These are phyloP conservation scores for Dipodomys ordii DNA, from an alignment of 2,113 vertebrate genomes.

Conservation along the genomic window DNA sequence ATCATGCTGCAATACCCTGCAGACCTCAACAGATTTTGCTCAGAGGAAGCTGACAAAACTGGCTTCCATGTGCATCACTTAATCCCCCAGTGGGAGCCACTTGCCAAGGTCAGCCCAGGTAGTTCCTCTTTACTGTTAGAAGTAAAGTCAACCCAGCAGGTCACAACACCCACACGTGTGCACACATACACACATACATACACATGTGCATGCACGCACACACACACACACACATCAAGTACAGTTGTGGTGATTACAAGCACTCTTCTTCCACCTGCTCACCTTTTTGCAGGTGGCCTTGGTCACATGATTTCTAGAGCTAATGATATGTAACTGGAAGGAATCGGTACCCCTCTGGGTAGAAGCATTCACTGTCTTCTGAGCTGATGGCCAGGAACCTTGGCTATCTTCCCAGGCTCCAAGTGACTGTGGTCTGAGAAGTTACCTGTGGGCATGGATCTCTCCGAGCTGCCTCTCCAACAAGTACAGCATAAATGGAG, in stretches of 20 bases:
- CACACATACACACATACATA: no score
- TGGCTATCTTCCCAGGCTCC: not conserved
- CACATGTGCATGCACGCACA: no score
- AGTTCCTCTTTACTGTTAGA: not conserved
- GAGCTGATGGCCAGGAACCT: no score
- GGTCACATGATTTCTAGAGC: no score
- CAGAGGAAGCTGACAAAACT: not conserved
- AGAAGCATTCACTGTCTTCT: no score
- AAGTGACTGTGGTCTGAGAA: not conserved
- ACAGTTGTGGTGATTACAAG: no score
- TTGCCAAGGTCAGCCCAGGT: not conserved
- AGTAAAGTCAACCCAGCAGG: not conserved
- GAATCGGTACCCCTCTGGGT: no score
- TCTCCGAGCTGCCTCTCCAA: not conserved
- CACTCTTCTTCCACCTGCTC: not conserved
- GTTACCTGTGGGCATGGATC: not conserved
- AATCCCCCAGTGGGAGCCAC: not conserved
- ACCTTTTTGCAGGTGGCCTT: no score
- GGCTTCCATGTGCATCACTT: not conserved
- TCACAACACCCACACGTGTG: not conserved
- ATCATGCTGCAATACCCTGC: not conserved
- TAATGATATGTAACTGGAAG: no score
- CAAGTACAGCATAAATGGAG: not conserved
- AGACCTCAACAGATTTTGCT: fast-evolving
- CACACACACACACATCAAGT: no score